Conservation (phyloP, 2,113 vertebrate species). For the Cyrtonyx montezumae region DNA sequence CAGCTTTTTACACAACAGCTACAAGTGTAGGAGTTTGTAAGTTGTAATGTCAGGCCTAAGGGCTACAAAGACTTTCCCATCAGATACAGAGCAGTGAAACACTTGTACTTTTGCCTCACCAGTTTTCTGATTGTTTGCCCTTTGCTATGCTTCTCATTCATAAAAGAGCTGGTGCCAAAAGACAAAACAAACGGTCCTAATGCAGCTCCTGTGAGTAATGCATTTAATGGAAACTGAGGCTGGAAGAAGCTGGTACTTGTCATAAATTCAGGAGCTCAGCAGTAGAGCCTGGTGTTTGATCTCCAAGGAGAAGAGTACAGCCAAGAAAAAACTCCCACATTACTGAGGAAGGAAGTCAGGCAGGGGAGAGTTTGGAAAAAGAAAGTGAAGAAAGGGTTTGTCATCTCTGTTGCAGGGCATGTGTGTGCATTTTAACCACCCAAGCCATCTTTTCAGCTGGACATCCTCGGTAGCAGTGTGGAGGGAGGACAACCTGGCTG, state of each 20-base stretch:
- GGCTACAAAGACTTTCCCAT: conserved; percentile 9
- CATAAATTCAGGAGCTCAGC: conserved; percentile 17
- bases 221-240: conserved; percentile 47
- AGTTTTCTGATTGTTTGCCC: neutral
- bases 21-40: conserved; percentile 60
- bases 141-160: conserved; percentile 15
- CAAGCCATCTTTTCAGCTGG: neutral
- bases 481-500: neutral
- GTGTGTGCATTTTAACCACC: neutral
- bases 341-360: neutral
- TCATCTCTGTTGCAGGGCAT: neutral
- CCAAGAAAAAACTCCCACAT: neutral
- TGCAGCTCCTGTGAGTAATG: neutral
- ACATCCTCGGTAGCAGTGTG: neutral
- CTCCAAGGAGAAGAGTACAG: neutral
- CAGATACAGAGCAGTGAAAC: neutral
- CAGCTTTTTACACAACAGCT: conserved; percentile 71
- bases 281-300: neutral
- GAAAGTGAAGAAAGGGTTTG: neutral
- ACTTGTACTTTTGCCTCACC: neutral
- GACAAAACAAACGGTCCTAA: conserved; percentile 19
- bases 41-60: conserved; percentile 67
- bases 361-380: neutral
- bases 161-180: conserved; percentile 12
- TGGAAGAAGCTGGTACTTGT: neutral